Base-by-base conservation (phyloP, 2,888 invertebrate genomes). In the Corbicula japonica region DNA sequence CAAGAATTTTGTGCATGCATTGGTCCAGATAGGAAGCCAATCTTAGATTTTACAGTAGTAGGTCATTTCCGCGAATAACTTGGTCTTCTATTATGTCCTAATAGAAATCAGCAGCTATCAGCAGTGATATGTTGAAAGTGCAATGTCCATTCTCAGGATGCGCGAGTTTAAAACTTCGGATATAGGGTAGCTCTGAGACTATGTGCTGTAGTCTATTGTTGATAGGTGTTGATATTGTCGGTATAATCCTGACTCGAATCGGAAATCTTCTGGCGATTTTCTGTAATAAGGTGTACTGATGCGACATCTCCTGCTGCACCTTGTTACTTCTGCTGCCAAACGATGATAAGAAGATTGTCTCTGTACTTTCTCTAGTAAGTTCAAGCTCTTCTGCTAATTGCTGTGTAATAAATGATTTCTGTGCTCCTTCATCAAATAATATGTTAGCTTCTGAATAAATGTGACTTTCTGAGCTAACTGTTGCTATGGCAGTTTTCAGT, bases 401-500 rank as follows among this genome's bases (percentile, higher is more conserved):
- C 30, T 69, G 18, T 21, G 48, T 48, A 4, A 71, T 61, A 28
- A 71, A 61, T 2, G 60, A 71, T 15, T 21, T 41, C 48, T 69
- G 69, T 2, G 60, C 48, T 8, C 44, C 69, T 34, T 58, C 69
- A 34, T 69, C 69, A n/a, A 60, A 60, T 21, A 69, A 26, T 8
- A 66, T 58, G 12, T 34, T 38, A 4, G 71, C 71, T 23, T 48
- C 61, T 18, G 28, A n/a, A 15, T 30, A 12, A 15, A 30, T 38
- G 23, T 50, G 4, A 2, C 21, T 32, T 23, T 48, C 3, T 23
- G 54, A 54, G 44, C 44, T 15, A 10, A 72, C 71, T 21, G 26
- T 35, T 21, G 52, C 44, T 23, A 62, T 41, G 8, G 62, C 62
- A 38, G 52, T 71, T 30, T 48, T 71, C 38, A 71, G 28, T 12